These are phyloP conservation scores for Vulpes lagopus DNA, from an alignment of 2,113 vertebrate genomes.

Conservation along the genomic window DNA sequence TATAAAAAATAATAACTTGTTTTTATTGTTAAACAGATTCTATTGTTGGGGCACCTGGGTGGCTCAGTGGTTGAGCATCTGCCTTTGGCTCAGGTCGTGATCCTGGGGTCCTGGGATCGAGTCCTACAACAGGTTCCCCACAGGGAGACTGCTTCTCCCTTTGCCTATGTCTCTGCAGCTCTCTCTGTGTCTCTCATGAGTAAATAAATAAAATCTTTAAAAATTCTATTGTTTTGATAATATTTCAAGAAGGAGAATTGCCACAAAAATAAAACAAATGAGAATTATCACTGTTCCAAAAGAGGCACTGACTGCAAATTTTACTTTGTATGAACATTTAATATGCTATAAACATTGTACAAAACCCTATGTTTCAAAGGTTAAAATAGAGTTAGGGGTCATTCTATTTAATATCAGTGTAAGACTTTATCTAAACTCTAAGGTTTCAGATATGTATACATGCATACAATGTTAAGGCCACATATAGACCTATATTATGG, in stretches of 20 bases:
- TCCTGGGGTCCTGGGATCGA: too few species aligned
- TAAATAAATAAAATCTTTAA: too few species aligned
- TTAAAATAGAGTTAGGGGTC: not conserved
- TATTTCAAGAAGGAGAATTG: constrained; percentile 52
- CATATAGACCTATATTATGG: not conserved
- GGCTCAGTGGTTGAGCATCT: too few species aligned
- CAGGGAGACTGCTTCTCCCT: too few species aligned
- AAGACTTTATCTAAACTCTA: not conserved
- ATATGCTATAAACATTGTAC: constrained; percentile 34
- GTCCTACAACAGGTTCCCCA: too few species aligned
- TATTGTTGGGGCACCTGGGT: too few species aligned
- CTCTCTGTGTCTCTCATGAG: too few species aligned
- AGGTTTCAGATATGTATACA: not conserved
- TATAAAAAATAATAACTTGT: constrained; percentile 5
- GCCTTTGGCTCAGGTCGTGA: too few species aligned
- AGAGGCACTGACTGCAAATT: not conserved
- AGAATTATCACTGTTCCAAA: not conserved
- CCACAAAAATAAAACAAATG: not conserved
- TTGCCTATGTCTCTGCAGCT: too few species aligned
- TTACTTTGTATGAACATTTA: constrained; percentile 44
- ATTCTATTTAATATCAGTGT: not conserved
- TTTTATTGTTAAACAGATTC: constrained; percentile 29
- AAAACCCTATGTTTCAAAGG: not conserved
- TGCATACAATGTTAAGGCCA: not conserved
- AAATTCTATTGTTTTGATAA: not conserved